Evolutionary conservation across 2,888 invertebrate species (phyloP).

Genomic region (Amorpha juglandis): DNA sequence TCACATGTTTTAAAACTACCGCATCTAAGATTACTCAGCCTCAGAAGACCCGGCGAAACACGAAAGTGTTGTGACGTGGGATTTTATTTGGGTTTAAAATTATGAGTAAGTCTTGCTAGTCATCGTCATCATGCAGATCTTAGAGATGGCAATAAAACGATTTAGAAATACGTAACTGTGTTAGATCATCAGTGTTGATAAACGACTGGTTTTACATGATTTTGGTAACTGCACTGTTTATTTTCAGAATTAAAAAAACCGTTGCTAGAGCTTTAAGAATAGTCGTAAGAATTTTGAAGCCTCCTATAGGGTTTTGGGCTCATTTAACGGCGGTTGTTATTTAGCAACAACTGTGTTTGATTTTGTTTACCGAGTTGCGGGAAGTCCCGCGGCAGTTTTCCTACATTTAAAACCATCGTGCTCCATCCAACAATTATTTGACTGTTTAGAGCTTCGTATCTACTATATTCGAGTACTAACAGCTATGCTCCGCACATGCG

Average conservation of each 20-base stretch:
- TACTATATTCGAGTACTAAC: no score
- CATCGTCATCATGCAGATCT: neutral
- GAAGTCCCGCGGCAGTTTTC: no score
- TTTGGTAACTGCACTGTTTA: neutral
- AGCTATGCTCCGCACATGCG: no score
- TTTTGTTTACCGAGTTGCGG: neutral
- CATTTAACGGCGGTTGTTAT: neutral
- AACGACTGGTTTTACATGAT: neutral
- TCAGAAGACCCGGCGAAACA: no score
- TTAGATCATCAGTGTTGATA: constrained; percentile 9
- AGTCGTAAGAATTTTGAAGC: neutral
- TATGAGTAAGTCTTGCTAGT: neutral
- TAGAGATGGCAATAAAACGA: neutral
- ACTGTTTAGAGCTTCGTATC: no score
- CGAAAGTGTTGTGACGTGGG: no score
- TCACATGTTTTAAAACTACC: no score
- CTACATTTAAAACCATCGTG: no score
- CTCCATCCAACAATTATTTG: no score
- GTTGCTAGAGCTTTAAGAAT: neutral
- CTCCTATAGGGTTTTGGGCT: neutral
- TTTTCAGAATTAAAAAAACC: neutral
- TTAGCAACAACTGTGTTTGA: neutral
- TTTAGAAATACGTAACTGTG: neutral
- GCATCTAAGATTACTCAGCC: no score
- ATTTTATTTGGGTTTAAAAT: no score